Conservation (phyloP, 2,113 vertebrate species). For the Platichthys flesus region DNA sequence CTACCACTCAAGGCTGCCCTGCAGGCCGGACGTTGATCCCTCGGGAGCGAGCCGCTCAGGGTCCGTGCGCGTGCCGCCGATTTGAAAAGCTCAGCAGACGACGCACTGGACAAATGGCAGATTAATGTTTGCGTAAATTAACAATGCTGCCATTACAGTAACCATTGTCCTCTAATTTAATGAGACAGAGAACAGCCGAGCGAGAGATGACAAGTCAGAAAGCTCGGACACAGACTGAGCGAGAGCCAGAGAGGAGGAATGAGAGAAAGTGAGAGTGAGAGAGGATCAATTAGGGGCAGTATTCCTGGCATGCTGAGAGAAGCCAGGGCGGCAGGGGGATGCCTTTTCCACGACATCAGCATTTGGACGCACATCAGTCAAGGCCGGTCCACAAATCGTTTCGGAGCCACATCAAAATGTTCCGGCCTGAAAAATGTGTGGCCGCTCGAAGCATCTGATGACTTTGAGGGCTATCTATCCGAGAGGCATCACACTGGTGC, state of each 20-base stretch:
- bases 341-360: conserved; percentile 78
- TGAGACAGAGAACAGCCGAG: conserved; percentile 60
- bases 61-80: conserved; percentile 43
- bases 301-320: conserved; percentile 67
- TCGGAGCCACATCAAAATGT: conserved; percentile 56
- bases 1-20: conserved; percentile 42
- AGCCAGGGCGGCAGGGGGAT: conserved; percentile 61
- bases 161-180: conserved; percentile 69
- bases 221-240: conserved; percentile 24
- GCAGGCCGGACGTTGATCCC: conserved; percentile 27
- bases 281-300: conserved; percentile 74
- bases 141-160: conserved; percentile 70
- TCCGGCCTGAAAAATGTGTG: conserved; percentile 46
- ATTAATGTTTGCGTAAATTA: conserved; percentile 72
- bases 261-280: conserved; percentile 58
- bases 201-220: conserved; percentile 59
- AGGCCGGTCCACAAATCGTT: conserved; percentile 63
- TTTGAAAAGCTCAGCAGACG: conserved; percentile 73
- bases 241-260: conserved; percentile 33
- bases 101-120: conserved; percentile 60
- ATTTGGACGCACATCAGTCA: conserved; percentile 70
- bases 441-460: conserved; percentile 61
- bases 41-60: conserved; percentile 26
- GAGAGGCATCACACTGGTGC: conserved; percentile 36
- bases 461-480: conserved; percentile 61